Evolutionary conservation across 2,888 invertebrate species (phyloP).

Genomic region (Hoplodrina ambigua): DNA sequence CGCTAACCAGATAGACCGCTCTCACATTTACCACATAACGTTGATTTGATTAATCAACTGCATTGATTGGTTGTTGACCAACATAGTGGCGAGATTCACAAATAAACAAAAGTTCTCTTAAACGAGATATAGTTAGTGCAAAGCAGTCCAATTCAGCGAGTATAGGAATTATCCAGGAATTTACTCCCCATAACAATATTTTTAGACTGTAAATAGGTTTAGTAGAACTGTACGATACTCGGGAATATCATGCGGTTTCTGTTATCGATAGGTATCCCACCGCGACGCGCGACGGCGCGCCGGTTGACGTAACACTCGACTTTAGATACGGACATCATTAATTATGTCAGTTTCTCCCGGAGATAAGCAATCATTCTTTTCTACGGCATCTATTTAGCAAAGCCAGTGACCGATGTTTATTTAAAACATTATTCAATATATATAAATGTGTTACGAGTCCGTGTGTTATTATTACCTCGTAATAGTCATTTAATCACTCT

Average conservation of each 20-base stretch:
- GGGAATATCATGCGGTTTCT: neutral
- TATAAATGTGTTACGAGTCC: neutral
- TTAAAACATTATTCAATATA: conserved; percentile 30
- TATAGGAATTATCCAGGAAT: neutral
- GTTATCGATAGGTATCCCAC: neutral
- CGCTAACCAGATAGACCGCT: neutral
- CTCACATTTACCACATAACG: neutral
- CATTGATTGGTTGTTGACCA: neutral
- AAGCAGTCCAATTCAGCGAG: neutral
- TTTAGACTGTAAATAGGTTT: neutral
- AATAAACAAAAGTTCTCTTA: no score
- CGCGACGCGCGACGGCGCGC: neutral
- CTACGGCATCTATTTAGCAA: neutral
- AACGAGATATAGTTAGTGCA: neutral
- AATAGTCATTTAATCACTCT: conserved; percentile 41
- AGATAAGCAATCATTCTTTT: neutral
- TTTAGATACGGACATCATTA: neutral
- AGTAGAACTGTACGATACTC: neutral
- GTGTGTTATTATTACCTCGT: conserved; percentile 19
- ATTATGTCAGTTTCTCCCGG: neutral
- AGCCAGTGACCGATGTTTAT: conserved; percentile 17
- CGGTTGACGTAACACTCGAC: neutral
- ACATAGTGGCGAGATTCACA: neutral
- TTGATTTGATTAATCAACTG: neutral
- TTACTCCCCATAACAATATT: neutral